Conservation (phyloP, 2,888 invertebrate species). For the Spilosoma lubricipeda region DNA sequence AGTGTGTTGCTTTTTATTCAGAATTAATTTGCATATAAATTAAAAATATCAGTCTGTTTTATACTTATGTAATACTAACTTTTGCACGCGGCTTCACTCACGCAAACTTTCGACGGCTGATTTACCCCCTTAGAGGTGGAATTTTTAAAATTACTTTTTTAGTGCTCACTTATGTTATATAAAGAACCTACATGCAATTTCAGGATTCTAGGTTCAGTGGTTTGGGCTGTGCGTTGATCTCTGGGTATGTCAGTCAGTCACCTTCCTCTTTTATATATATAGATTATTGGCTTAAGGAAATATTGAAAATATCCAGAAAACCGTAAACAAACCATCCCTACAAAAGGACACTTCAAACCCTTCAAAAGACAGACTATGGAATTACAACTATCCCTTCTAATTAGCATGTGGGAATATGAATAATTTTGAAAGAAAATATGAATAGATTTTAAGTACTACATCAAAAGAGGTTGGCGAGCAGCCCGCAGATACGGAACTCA, state of each 20-base stretch:
- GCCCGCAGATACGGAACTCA: constrained; percentile 37
- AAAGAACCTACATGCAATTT: no score
- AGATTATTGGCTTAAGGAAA: constrained; percentile 10
- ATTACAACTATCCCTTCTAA: constrained; percentile 43
- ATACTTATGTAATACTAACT: not conserved
- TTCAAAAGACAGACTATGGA: constrained; percentile 21
- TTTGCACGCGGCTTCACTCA: no score
- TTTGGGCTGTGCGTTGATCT: no score
- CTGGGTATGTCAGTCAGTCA: no score
- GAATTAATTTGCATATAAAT: no score
- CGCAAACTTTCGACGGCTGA: no score
- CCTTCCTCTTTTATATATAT: no score
- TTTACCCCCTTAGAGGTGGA: no score
- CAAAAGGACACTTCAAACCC: not conserved
- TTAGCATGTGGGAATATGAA: constrained; percentile 60
- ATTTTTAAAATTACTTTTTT: no score
- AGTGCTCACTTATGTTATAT: no score
- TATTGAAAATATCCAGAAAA: not conserved
- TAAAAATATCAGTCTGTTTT: not conserved
- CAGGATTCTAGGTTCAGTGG: no score
- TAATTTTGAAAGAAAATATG: constrained; percentile 63
- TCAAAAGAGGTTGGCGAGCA: constrained; percentile 56
- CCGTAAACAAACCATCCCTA: not conserved
- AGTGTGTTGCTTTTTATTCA: not conserved
- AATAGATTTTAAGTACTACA: constrained; percentile 36